A percentile compares a stretch with the other conserved stretches of the same genome.
Evolutionary conservation across 1,140 invertebrate species (phyloP).

Genomic region (Drosophila lacertosa): DNA sequence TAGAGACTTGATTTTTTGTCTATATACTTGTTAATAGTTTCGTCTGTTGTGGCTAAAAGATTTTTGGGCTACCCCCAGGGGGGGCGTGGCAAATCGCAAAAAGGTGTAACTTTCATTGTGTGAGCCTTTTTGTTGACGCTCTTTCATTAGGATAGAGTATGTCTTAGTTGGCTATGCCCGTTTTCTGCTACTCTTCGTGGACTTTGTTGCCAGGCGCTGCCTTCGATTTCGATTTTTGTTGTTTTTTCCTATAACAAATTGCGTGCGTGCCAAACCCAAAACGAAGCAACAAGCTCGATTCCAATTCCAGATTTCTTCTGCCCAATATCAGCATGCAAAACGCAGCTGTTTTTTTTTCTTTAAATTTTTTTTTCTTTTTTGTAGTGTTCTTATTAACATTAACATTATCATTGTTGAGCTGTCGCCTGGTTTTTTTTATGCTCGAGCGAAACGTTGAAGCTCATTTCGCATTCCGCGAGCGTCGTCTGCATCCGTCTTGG

Average conservation of each 20-base stretch:
- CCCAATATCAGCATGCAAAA: slow-evolving; percentile 36
- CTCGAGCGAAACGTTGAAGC: slow-evolving; percentile 40
- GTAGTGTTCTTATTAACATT: slow-evolving; percentile 68
- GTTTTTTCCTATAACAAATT: background rate
- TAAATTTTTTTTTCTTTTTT: slow-evolving; percentile 1
- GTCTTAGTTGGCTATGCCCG: too few species aligned
- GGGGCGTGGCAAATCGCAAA: too few species aligned
- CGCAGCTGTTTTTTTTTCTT: slow-evolving; percentile 14
- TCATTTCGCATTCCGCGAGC: slow-evolving; percentile 56
- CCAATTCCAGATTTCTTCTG: background rate
- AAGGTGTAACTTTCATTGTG: too few species aligned
- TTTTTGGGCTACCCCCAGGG: too few species aligned
- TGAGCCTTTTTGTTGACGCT: too few species aligned
- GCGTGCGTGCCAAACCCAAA: slow-evolving; percentile 24
- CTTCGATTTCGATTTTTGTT: background rate
- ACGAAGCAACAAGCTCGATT: background rate
- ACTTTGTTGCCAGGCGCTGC: background rate
- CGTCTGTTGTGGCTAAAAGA: too few species aligned
- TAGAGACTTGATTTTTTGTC: too few species aligned
- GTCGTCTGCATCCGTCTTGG: slow-evolving; percentile 71
- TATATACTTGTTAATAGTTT: too few species aligned
- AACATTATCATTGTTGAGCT: slow-evolving; percentile 57
- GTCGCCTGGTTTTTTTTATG: slow-evolving; percentile 34
- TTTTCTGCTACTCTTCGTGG: background rate
- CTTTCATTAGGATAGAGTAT: too few species aligned